These are phyloP conservation scores for Pyrrhosoma nymphula DNA, from an alignment of 2,888 invertebrate species.

Conservation along the genomic window DNA sequence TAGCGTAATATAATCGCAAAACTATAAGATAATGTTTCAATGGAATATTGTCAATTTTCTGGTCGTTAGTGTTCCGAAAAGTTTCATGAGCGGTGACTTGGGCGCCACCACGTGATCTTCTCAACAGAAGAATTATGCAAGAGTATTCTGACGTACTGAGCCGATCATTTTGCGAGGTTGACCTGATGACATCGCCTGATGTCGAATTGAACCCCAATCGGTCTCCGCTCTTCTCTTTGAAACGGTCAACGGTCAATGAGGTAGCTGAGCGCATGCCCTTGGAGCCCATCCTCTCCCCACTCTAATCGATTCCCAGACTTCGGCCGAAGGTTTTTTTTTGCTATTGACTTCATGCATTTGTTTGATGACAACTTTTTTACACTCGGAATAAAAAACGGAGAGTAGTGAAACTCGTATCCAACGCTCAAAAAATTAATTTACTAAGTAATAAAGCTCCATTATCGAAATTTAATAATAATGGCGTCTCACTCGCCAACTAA, in stretches of 20 bases:
- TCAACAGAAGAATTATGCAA: background rate
- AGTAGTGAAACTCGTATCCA: background rate
- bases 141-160: too few relatives aligned
- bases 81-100: background rate
- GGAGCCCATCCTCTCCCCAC: too few relatives aligned
- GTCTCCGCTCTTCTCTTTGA: background rate
- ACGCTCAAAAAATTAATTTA: conserved; percentile 23
- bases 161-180: too few relatives aligned
- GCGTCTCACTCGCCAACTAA: background rate
- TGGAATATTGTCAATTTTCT: background rate
- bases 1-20: background rate
- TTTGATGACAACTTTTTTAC: conserved; percentile 27
- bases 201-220: background rate
- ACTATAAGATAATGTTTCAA: background rate
- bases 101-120: background rate
- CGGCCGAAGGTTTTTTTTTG: conserved; percentile 2
- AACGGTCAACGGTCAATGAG: too few relatives aligned
- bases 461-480: background rate
- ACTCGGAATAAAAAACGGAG: background rate
- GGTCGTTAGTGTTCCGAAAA: background rate
- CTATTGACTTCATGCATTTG: background rate
- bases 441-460: background rate
- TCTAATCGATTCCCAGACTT: background rate
- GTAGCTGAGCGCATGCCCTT: too few relatives aligned
- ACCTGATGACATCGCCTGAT: too few relatives aligned